Percentiles rank a stretch among this genome's conserved stretches.
Evolutionary conservation across 2,888 invertebrate genomes (phyloP).

Genomic region (Nysson spinosus): DNA sequence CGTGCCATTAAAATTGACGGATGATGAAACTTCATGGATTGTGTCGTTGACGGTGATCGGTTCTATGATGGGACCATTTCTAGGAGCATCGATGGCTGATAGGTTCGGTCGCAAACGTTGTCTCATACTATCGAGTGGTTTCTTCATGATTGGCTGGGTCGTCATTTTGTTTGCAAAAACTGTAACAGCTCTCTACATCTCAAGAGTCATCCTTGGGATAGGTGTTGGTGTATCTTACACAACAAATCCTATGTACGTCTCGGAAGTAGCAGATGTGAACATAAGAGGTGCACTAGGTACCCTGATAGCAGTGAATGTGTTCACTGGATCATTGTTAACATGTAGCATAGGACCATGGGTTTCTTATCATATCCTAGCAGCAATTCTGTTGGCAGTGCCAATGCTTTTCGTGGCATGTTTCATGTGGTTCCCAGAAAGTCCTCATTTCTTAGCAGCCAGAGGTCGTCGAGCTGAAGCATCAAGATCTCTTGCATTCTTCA

Average conservation of each 20-base stretch:
- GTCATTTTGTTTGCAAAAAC: conserved; percentile 66
- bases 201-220: conserved; percentile 69
- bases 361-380: conserved; percentile 58
- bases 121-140: conserved; percentile 69
- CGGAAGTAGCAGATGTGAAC: conserved; percentile 72
- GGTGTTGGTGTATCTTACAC: conserved; percentile 75
- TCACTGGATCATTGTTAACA: conserved; percentile 71
- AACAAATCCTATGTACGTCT: conserved; percentile 74
- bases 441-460: conserved; percentile 68
- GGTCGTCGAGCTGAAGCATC: conserved; percentile 64
- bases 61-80: conserved; percentile 73
- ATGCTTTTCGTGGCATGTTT: conserved; percentile 68
- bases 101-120: conserved; percentile 69
- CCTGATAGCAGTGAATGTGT: conserved; percentile 73
- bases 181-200: conserved; percentile 64
- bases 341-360: conserved; percentile 72
- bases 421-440: conserved; percentile 73
- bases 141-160: conserved; percentile 73
- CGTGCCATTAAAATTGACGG: conserved; percentile 65
- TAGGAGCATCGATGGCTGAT: conserved; percentile 70
- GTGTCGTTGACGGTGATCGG: conserved; percentile 73
- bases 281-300: conserved; percentile 74
- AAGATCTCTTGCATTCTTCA: conserved; percentile 67
- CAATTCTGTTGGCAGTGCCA: conserved; percentile 62
- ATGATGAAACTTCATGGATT: conserved; percentile 71